These are phyloP conservation scores for Albula goreensis DNA, from an alignment of 2,113 vertebrate species.

Conservation along the genomic window DNA sequence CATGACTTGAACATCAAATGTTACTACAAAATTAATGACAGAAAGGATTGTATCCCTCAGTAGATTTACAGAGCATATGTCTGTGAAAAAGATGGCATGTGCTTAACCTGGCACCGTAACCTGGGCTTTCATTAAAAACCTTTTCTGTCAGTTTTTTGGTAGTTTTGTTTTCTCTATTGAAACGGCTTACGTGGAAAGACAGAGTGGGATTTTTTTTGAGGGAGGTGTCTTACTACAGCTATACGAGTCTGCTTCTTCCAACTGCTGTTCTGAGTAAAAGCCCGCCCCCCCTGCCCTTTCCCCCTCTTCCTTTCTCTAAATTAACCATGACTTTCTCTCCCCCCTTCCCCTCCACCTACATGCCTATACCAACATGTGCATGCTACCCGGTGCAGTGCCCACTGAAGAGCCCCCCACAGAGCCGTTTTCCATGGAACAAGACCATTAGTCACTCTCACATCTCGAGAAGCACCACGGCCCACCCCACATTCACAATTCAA, in stretches of 20 bases:
- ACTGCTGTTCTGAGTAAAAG: slow-evolving; percentile 44
- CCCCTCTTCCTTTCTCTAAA: neutral
- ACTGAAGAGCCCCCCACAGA: neutral
- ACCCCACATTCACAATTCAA: neutral
- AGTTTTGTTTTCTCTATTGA: neutral
- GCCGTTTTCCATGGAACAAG: neutral
- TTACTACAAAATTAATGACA: no score
- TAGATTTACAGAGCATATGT: neutral
- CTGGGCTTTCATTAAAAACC: neutral
- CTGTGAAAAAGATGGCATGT: neutral
- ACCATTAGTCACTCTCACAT: neutral
- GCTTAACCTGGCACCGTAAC: neutral
- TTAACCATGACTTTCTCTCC: slow-evolving; percentile 13
- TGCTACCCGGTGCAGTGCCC: neutral
- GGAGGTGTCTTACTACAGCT: slow-evolving; percentile 38
- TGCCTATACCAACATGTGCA: no score
- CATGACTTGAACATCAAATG: no score
- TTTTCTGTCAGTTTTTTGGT: neutral
- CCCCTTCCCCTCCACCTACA: neutral
- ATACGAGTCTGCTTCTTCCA: slow-evolving; percentile 49
- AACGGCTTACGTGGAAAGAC: neutral
- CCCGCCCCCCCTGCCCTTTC: slow-evolving; percentile 1
- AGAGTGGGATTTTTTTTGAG: slow-evolving; percentile 27
- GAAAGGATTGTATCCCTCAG: no score
- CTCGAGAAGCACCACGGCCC: neutral